Conservation (phyloP, 2,797 vertebrate genomes). For the Cyclura pinguis region DNA sequence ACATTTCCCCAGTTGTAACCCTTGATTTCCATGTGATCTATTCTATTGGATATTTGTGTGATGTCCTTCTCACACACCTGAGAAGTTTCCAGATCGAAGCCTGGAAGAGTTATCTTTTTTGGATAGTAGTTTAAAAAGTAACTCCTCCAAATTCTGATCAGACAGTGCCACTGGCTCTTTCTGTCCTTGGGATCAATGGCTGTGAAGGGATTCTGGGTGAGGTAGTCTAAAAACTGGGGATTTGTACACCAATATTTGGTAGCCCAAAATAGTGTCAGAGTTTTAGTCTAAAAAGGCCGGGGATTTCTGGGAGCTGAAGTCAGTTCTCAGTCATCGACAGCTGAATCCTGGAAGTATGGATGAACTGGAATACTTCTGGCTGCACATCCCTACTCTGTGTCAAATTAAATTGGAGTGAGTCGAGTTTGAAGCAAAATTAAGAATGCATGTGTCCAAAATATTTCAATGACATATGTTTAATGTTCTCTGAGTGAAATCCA, state of each 20-base stretch:
- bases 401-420: background rate
- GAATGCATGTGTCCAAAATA: background rate
- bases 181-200: too few relatives aligned
- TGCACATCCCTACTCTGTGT: background rate
- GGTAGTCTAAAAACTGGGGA: too few relatives aligned
- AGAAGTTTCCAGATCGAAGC: too few relatives aligned
- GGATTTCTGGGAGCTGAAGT: background rate
- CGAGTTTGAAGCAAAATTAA: background rate
- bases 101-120: too few relatives aligned
- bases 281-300: too few relatives aligned
- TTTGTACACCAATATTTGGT: too few relatives aligned
- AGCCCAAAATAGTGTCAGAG: too few relatives aligned
- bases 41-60: background rate
- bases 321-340: background rate
- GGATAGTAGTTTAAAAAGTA: too few relatives aligned
- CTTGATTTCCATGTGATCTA: background rate
- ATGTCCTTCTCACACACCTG: too few relatives aligned
- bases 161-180: too few relatives aligned
- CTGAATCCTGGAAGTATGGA: background rate
- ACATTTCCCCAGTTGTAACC: background rate
- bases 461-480: background rate
- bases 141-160: too few relatives aligned
- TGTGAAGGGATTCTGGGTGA: too few relatives aligned
- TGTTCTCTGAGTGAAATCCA: background rate
- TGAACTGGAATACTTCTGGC: background rate